Evolutionary conservation across 2,113 vertebrate species (phyloP), one percentile per base, ranked within the genome.

Genomic region (Lasiurus borealis): DNA sequence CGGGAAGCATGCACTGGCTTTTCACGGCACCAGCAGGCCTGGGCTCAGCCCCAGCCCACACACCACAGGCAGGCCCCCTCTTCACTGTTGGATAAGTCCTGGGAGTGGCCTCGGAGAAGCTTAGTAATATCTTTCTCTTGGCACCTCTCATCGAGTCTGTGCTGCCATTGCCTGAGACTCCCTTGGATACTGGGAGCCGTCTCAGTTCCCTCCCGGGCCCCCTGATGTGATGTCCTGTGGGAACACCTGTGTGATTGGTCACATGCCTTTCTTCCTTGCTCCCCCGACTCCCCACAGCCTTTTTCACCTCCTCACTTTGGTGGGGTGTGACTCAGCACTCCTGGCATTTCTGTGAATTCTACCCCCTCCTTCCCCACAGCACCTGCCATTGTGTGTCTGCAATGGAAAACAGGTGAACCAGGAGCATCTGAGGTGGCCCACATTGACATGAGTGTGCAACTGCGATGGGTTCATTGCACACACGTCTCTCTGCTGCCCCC

Each of bases 401-500:
- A 1, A 10, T 11, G 1, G 18, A 23, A 27, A 27, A 3, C 6
- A 2, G 68, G 18, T 0, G 62, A 29, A 52, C 85, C 46, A 1
- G 0, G 27, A 3, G 2, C 12, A 7, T 11, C 25, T 15, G 16
- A 16, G 23, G 50, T 62, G 0, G 52, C 44, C 29, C 1, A 1
- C 4, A 5, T 3, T 3, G 4, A 5, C 18, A 0, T 29, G 1
- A 5, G 27, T 4, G 44, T 6, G 6, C 62, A 13, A 3, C 52
- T 0, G 1, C 72, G 46, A 6, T 0, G 29, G 0, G 0, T 8
- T 10, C 12, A 0, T 0, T 1, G 3, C 57, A 8, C 46, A 2
- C 25, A 13, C 8, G 1, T 14, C 44, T 34, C 34, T 46, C 2
- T 0, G n/a, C 64, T 19, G 7, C 27, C 36, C 21, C 0, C 6